Base-by-base conservation (phyloP, 2,888 invertebrate genomes). In the Nebria brevicollis region DNA sequence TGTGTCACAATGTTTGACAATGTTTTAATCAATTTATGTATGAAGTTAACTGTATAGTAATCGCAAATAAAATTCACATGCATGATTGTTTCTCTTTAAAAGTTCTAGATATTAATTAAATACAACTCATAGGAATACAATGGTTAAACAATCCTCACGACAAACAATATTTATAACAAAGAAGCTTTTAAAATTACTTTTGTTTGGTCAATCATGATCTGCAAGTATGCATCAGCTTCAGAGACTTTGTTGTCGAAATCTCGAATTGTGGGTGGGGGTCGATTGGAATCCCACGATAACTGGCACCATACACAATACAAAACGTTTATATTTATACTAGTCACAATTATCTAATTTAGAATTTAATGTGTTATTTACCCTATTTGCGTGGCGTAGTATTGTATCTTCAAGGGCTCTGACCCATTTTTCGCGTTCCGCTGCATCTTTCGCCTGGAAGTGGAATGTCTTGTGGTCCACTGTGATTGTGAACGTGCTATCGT, bases 381-480 rank as follows among this genome's bases (percentile, higher is more conserved):
- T 91, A 87, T 91, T 92, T 76, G 93, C 94, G 90, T 98, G 97
- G 84, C 96, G 91, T 78, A 95, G 90, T 88, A 99, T 98, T 65
- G 98, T 97, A 88, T 97, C 97, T 89, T 99, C 98, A 83, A 99
- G 90, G 68, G 97, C 96, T 66, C 96, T 93, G 81, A 99, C 96
- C 99, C 99, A 99, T 85, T 95, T 94, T 88, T 99, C 98, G 77
- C 99, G 92, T 88, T 99, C 99, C 78, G 96, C 95, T 13, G 95
- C 95, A 89, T 98, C 97, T 85, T 97, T 93, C 25, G 99, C 98
- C 93, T 99, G 99, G 89, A 99, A 98, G 90, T 99, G 99, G 90
- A 99, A 99, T 13, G 98, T 98, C 90, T 99, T 99, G 86, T 98
- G 97, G 90, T 99, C 99, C 75, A 98, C 98, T 5, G 98, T 98